Percentiles rank a stretch among this genome's conserved stretches.
Conservation (phyloP, 2,888 invertebrate genomes). For the Trichopria drosophilae region DNA sequence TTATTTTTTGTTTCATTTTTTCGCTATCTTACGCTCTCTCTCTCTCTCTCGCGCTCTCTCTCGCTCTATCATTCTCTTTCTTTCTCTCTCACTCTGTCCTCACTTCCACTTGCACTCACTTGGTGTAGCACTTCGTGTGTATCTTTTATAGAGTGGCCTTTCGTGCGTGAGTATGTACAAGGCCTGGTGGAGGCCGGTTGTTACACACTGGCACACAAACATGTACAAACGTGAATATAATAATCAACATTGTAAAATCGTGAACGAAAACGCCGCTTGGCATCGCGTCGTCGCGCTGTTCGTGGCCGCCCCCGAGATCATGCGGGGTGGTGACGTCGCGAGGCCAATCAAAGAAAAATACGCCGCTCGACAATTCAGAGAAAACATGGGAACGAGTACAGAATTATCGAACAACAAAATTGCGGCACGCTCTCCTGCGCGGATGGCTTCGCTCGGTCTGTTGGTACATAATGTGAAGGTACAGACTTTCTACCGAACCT, state of each 20-base stretch:
- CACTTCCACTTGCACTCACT: constrained; percentile 34
- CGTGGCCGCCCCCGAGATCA: too few species aligned
- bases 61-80: constrained; percentile 23
- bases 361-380: constrained; percentile 37
- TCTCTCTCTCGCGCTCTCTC: constrained; percentile 16
- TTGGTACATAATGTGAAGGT: too few species aligned
- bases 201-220: constrained; percentile 52
- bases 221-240: constrained; percentile 48
- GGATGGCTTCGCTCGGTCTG: too few species aligned
- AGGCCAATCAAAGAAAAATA: too few species aligned
- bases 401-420: constrained; percentile 9
- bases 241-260: constrained; percentile 36
- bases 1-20: constrained; percentile 31
- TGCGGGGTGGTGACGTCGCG: too few species aligned
- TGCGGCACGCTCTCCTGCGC: too few species aligned
- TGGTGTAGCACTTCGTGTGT: constrained; percentile 48
- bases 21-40: constrained; percentile 28
- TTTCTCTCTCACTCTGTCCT: constrained; percentile 28
- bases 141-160: constrained; percentile 44
- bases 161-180: constrained; percentile 48
- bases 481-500: too few species aligned
- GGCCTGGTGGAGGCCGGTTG: constrained; percentile 46
- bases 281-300: constrained; percentile 29
- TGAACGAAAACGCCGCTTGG: constrained; percentile 5
- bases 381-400: constrained; percentile 30